Evolutionary conservation across 2,113 vertebrate species (phyloP), one percentile per base, ranked within the genome.

Genomic region (Boleophthalmus pectinirostris): DNA sequence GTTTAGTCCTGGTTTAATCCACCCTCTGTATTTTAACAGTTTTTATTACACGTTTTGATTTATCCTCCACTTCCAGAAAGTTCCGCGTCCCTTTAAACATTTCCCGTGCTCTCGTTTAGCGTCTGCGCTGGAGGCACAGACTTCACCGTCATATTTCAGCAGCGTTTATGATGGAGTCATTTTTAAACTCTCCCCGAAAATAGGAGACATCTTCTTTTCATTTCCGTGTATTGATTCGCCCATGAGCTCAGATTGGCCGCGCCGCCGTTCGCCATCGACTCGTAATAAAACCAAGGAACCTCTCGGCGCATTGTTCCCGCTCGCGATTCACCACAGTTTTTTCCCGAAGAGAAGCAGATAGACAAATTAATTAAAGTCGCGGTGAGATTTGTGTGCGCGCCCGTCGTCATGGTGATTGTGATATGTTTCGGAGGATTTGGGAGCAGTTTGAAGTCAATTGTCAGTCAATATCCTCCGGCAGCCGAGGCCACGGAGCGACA

Each of bases 221-320:
- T 77, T 77, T 85, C 75, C 79, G 43, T 83, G 51, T 69, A 84
- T 85, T 75, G 83, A 89, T 88, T 84, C 72, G 54, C 64, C 63
- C 53, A 65, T 69, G 73, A 82, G 54, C 74, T n/a, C 73, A 83
- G 82, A 88, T 84, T 85, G 67, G 58, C 70, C 77, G 20, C 0
- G 24, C 67, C 53, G 38, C 0, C 73, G 79, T 43, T 21, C 82
- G 47, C 45, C 74, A 24, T 78, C 86, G 77, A 83, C 81, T 78
- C 78, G 61, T 72, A 82, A 74, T 83, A 29, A 86, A 81, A 74
- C 58, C 68, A 23, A 75, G 24, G 64, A 68, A 81, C 66, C 65
- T 71, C 69, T 20, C 72, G 71, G 53, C n/a, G 69, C 67, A 65
- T 57, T 78, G 70, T 79, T 25, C 29, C 61, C 7, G 11, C 33